These are phyloP conservation scores for Antrozous pallidus DNA, from an alignment of 2,797 vertebrate species.

Conservation along the genomic window DNA sequence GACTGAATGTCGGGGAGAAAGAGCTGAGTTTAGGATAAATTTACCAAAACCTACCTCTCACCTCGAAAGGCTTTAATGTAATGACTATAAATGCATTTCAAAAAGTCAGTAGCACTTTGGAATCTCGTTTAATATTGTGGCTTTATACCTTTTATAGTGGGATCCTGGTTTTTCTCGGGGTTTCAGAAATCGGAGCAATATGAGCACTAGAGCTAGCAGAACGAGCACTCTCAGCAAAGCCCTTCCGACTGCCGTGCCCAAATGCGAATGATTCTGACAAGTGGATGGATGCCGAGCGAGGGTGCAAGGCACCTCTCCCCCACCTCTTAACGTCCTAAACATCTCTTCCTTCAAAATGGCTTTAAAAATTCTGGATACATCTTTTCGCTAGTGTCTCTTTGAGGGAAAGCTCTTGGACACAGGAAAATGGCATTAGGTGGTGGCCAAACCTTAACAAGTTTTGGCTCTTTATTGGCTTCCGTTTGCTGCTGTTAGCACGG, in stretches of 20 bases:
- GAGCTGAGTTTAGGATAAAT: background rate
- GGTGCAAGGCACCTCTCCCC: background rate
- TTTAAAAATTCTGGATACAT: background rate
- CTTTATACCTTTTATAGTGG: constrained; percentile 38
- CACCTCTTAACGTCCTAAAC: background rate
- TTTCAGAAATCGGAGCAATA: constrained; percentile 6
- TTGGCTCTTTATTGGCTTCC: background rate
- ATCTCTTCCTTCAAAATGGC: background rate
- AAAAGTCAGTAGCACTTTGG: background rate
- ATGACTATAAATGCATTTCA: background rate
- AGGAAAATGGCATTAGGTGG: background rate
- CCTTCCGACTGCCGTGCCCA: background rate
- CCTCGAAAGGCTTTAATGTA: background rate
- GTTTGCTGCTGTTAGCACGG: background rate
- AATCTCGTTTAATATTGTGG: background rate
- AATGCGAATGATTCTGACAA: background rate
- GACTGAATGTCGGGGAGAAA: background rate
- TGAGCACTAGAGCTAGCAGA: background rate
- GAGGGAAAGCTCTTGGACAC: background rate
- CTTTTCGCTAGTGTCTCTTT: background rate
- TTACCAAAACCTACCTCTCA: background rate
- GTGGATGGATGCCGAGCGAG: background rate
- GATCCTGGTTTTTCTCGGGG: background rate
- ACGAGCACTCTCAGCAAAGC: background rate
- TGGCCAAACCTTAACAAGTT: background rate